Base-by-base conservation (phyloP, 2,113 vertebrate genomes). In the Syrmaticus mikado region DNA sequence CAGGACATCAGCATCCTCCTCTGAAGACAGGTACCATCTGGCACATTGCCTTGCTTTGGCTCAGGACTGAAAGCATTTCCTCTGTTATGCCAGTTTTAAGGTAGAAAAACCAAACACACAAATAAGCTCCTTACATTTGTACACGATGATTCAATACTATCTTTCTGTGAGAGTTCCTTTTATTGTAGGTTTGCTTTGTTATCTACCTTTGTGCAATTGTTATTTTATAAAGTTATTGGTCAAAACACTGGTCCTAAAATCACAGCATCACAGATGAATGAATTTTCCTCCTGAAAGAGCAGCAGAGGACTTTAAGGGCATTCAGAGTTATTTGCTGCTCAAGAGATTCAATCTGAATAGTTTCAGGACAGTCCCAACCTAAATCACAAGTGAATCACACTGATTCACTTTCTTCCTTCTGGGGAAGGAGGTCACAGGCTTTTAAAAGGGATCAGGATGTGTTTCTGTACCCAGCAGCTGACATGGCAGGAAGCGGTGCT, bases 381-480 rank as follows among this genome's bases (percentile, higher is more conserved):
- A 15, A 70, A 48, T 3, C 25, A 53, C 48, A 50, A 15, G 5
- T 38, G 38, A 38, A 38, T 38, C 15, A 85, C 43, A 34, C 24
- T 28, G n/a, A 65, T 3, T 38, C 5, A 48, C 21, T 36, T 65
- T 21, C 48, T 65, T 61, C 18, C 50, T 65, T 92, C 76, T 12
- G 16, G 20, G 22, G 55, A 89, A 85, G 40, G 24, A 82, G 27
- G 30, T 48, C 41, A 32, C 8, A 36, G 41, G 45, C 52, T 55
- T 87, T 66, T 66, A 43, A 74, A 74, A 24, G 28, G n/a, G 30
- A 72, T 36, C 30, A 48, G 0, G 2, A 53, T 41, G 28, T 2
- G 5, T 25, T 93, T 90, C 76, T 40, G 48, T 74, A 87, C 70
- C 24, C 85, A 87, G 62, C 57, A 87, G 64, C 87, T 92, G 87